Base-by-base conservation (phyloP, 2,888 invertebrate genomes). In the Tortrix viridana region DNA sequence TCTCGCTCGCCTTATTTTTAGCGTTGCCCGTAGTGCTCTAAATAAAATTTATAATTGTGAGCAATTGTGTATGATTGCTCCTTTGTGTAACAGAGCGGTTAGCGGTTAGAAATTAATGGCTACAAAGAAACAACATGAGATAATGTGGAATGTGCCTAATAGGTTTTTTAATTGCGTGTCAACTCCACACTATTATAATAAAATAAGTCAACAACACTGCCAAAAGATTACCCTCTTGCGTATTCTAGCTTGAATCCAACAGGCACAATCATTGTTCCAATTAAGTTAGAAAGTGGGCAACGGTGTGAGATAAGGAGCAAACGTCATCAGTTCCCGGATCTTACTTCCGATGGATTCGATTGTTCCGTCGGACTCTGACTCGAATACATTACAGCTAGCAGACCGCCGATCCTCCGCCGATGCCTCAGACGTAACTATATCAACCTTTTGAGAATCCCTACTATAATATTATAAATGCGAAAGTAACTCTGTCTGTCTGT, bases 271-370 rank as follows among this genome's bases (percentile, higher is more conserved):
- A 32, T 32, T 12, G 26, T 32, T 32, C 12, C 9, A 32, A 12
- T 12, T 22, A 22, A 3, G 66, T 68, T 71, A 74, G 16, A 23
- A 48, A 23, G 26, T 22, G 20, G 71, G 64, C 56, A 66, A 68
- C 74, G 74, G 83, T 82, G 77, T 82, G 71, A 41, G 41, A 80
- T 48, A 54, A 62, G 49, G 64, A 64, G 67, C 63, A 52, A 56
- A 70, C 72, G 73, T 74, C 77, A 75, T 80, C 77, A 70, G 75
- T 71, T 70, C 71, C 71, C 66, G 70, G 71, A 76, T 71, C 74
- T 65, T 70, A 77, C 75, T 81, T 77, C 75, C 79, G 74, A 77
- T 73, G 73, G 74, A 71, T 76, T 69, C 76, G 75, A 80, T 80
- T 81, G 81, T 81, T 78, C 76, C 65, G 71, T 71, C 47, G 69